Base-by-base conservation (phyloP, 2,113 vertebrate species). In the Carettochelys insculpta region DNA sequence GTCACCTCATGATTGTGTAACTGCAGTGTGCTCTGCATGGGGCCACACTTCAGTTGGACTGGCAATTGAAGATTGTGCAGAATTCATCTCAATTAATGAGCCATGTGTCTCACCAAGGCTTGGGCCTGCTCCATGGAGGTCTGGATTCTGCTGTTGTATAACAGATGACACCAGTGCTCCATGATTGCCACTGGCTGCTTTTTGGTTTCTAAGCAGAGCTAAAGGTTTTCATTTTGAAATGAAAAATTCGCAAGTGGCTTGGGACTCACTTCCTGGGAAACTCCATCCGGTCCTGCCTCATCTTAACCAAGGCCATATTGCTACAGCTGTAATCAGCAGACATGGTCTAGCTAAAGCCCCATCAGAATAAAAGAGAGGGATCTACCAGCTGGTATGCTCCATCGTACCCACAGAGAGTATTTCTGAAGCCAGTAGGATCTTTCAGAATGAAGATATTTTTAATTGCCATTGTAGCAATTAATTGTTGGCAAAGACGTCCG, bases 71-170 rank as follows among this genome's bases (percentile, higher is more conserved):
- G 24, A 43, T 91, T 61, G 51, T 51, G 54, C 3, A 50, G 78
- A 90, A 10, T 3, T 0, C 12, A 38, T 83, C 14, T 77, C 82
- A 76, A 22, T 94, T 1, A 29, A 83, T 77, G n/a, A 76, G 52
- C 50, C 16, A 17, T 11, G 38, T 1, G 29, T 0, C 2, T 75
- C 68, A 82, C 20, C 31, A 56, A 73, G 16, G n/a, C 61, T 84
- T 0, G 0, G 1, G 48, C 50, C 58, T n/a, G 58, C 85, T 50
- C 22, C 0, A 0, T 52, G 41, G 19, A 17, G 77, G 43, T 73
- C 58, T 16, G 29, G 25, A 78, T n/a, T 50, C 8, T 13, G 5
- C 43, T 1, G 0, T 77, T 45, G 2, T 12, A 41, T 38, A 73
- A 22, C 38, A 41, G 11, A 25, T 43, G 68, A 73, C 10, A 12